These are phyloP conservation scores for Apostichopus parvimensis DNA, from an alignment of 35 echinoderm and acorn worm species.

Conservation along the genomic window DNA sequence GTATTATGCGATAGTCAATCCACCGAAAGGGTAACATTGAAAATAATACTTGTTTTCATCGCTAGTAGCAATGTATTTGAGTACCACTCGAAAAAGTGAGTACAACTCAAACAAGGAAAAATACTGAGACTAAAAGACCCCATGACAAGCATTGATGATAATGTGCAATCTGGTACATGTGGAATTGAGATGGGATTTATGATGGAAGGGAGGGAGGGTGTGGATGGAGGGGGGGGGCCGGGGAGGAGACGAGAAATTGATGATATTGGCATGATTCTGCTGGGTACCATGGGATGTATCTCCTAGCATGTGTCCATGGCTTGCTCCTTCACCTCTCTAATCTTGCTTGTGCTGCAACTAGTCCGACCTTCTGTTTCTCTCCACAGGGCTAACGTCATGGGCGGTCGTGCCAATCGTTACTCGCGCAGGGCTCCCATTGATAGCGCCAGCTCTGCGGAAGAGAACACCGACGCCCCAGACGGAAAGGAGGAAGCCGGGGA, in stretches of 20 bases:
- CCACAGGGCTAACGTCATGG: conserved; percentile 1
- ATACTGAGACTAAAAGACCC: no score
- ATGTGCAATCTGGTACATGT: no score
- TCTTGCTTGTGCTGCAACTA: conserved; percentile 52
- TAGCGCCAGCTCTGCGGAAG: conserved; percentile 41
- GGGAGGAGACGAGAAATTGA: neutral
- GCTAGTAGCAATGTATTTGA: no score
- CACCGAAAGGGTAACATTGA: no score
- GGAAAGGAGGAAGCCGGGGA: conserved; percentile 7
- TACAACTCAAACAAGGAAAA: no score
- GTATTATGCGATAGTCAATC: no score
- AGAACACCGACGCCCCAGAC: conserved; percentile 6
- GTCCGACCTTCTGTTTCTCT: conserved; percentile 20
- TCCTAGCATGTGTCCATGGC: neutral
- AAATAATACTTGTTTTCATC: no score
- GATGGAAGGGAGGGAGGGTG: neutral
- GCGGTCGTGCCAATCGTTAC: conserved; percentile 2
- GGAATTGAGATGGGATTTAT: no score
- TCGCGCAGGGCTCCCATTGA: conserved; percentile 26
- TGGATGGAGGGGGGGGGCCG: neutral
- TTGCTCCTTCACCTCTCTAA: neutral
- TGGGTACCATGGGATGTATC: neutral
- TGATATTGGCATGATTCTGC: neutral
- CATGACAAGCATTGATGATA: no score
- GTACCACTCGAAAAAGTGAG: no score